A percentile compares a stretch with the other conserved stretches of the same genome.
These are phyloP conservation scores for Schlechtendalia chinensis DNA, from an alignment of 1,140 invertebrate genomes.

Conservation along the genomic window DNA sequence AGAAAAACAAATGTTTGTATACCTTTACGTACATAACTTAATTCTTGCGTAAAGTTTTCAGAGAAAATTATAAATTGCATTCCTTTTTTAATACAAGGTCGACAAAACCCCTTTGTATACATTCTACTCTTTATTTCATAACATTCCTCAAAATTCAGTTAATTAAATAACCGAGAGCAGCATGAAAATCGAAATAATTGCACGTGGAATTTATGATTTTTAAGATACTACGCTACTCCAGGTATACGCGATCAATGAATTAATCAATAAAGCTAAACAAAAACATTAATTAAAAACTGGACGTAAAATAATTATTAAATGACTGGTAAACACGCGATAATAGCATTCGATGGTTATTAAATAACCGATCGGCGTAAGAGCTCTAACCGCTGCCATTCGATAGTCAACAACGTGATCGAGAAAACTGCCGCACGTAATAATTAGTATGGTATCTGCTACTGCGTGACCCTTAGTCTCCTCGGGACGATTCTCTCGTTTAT, in stretches of 20 bases:
- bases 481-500: background rate
- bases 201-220: background rate
- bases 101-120: background rate
- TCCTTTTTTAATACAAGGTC: background rate
- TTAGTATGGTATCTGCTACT: no score
- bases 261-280: background rate
- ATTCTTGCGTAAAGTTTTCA: background rate
- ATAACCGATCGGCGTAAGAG: background rate
- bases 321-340: no score
- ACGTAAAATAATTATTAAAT: no score
- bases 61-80: background rate
- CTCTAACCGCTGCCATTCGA: no score
- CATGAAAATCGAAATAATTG: background rate
- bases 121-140: background rate
- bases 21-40: background rate
- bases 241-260: no score
- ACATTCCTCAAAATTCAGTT: background rate
- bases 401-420: no score
- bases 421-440: no score
- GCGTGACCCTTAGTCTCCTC: no score
- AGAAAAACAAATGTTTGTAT: background rate
- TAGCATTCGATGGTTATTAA: no score
- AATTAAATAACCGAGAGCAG: background rate
- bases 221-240: no score
- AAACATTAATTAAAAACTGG: no score